Evolutionary conservation across 2,113 vertebrate species (phyloP).

Genomic region (Gyps fulvus): DNA sequence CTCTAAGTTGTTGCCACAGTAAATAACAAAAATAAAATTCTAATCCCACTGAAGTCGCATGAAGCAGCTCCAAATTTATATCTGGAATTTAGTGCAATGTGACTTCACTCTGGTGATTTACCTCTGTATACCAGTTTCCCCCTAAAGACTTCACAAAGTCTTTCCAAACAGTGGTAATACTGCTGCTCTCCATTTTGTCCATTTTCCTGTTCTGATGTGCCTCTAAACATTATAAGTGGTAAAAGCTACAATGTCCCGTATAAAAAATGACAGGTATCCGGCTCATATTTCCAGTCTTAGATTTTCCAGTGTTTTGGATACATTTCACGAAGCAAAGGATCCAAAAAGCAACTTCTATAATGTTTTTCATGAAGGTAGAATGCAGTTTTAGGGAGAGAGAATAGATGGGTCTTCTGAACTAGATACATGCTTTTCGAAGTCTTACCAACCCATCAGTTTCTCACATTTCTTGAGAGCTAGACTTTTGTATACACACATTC

Average conservation of each 20-base stretch:
- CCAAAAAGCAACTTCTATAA: background rate
- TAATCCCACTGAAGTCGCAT: background rate
- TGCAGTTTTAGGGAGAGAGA: background rate
- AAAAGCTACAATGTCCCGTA: background rate
- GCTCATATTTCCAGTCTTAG: background rate
- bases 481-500: background rate
- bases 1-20: background rate
- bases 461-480: background rate
- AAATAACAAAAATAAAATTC: conserved; percentile 8
- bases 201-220: background rate
- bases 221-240: background rate
- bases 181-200: background rate
- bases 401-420: background rate
- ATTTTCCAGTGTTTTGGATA: background rate
- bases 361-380: background rate
- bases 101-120: background rate
- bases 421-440: background rate
- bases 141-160: background rate
- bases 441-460: background rate
- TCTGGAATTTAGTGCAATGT: background rate
- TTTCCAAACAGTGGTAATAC: background rate
- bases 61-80: background rate
- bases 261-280: background rate
- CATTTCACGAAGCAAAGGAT: background rate
- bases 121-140: background rate